Percentiles rank a stretch among this genome's conserved stretches.
These are phyloP conservation scores for Darevskia nairensis DNA, from an alignment of 2,797 vertebrate species.

Conservation along the genomic window DNA sequence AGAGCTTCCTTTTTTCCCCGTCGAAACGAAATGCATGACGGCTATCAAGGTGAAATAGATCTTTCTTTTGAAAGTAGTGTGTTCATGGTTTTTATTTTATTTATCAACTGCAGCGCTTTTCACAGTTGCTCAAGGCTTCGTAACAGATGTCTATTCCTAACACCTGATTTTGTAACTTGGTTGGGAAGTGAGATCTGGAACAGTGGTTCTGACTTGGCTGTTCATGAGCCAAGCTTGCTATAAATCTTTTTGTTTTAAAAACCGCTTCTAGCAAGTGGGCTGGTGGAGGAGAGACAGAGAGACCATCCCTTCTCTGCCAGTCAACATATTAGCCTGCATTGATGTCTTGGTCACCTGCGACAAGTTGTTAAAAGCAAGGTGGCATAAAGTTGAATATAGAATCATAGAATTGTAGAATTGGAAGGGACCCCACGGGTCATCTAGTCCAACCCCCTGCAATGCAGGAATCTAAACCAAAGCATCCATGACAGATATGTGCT, in stretches of 20 bases:
- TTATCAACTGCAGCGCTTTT: background rate
- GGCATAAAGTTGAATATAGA: background rate
- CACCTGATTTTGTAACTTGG: background rate
- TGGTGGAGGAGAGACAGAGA: too few species aligned
- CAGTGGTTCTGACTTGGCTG: background rate
- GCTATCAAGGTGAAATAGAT: conserved; percentile 86
- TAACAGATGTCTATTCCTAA: background rate
- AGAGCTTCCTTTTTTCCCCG: conserved; percentile 89
- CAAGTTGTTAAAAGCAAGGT: too few species aligned
- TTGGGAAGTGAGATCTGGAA: background rate
- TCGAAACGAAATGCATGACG: conserved; percentile 88
- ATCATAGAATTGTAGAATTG: too few species aligned
- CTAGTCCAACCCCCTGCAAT: too few species aligned
- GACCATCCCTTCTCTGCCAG: too few species aligned
- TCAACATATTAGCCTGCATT: too few species aligned
- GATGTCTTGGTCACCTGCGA: too few species aligned
- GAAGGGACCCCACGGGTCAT: too few species aligned
- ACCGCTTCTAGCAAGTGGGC: too few species aligned
- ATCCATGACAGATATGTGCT: too few species aligned
- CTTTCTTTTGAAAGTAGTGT: background rate
- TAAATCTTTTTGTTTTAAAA: too few species aligned
- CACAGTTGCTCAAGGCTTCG: fast-evolving
- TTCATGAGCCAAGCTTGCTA: background rate
- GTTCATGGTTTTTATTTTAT: background rate
- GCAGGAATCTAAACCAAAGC: too few species aligned